Conservation (phyloP, 2,888 invertebrate genomes). For the Seira ritae region DNA sequence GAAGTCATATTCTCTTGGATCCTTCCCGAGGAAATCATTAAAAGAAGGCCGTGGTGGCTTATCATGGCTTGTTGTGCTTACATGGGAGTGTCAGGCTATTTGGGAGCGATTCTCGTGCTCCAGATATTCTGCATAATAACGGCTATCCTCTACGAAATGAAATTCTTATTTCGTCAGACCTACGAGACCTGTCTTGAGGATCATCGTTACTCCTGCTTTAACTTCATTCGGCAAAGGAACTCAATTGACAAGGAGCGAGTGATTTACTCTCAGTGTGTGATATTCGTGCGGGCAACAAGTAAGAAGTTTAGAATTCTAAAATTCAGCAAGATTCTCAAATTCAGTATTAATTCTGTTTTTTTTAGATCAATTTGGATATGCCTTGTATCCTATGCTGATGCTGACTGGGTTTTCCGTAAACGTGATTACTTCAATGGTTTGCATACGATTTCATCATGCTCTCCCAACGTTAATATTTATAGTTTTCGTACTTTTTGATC, state of each 20-base stretch:
- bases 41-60: background rate
- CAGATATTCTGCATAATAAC: conserved; percentile 22
- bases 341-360: too few relatives aligned
- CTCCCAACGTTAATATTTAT: background rate
- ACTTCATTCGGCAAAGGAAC: background rate
- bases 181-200: background rate
- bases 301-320: too few relatives aligned
- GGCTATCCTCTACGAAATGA: conserved; percentile 33
- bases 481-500: background rate
- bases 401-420: conserved; percentile 9
- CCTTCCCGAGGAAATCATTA: background rate
- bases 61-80: background rate
- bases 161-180: conserved; percentile 12
- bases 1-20: conserved; percentile 21
- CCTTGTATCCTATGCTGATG: conserved; percentile 1
- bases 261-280: background rate
- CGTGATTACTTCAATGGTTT: conserved; percentile 15
- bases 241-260: background rate
- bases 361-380: background rate
- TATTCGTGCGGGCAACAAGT: conserved; percentile 14
- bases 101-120: conserved; percentile 9
- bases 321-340: too few relatives aligned
- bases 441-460: background rate
- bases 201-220: background rate
- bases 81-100: conserved; percentile 24